A percentile compares a stretch with the other conserved stretches of the same genome.
These are phyloP conservation scores for Brachionus manjavacas DNA, from an alignment of 1,140 invertebrate species.

Conservation along the genomic window DNA sequence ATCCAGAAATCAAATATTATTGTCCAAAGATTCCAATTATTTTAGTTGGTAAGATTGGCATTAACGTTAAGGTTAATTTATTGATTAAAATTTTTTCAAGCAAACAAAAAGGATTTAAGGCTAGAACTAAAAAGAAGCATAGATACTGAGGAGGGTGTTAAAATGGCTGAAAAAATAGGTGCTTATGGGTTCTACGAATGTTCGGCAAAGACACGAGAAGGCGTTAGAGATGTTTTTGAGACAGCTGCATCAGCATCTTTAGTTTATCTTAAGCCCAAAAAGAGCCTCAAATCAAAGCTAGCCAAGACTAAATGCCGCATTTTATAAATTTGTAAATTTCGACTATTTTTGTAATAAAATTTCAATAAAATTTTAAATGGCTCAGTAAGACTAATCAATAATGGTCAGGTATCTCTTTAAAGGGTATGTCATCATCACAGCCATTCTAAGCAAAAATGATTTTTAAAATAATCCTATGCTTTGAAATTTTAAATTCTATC, in stretches of 20 bases:
- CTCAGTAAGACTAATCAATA: slow-evolving; percentile 21
- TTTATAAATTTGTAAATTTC: neutral
- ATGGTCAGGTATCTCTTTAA: neutral
- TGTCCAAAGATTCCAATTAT: slow-evolving; percentile 47
- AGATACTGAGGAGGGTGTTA: slow-evolving; percentile 8
- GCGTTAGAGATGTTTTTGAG: slow-evolving; percentile 30
- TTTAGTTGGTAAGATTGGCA: slow-evolving; percentile 50
- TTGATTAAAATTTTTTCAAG: neutral
- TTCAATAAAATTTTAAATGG: neutral
- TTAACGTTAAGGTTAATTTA: no score
- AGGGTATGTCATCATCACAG: slow-evolving; percentile 1
- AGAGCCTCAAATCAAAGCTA: neutral
- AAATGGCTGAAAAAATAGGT: neutral
- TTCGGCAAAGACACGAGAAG: neutral
- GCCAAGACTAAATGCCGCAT: neutral
- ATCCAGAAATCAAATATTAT: slow-evolving; percentile 46
- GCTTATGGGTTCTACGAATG: slow-evolving; percentile 33
- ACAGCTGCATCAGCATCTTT: neutral
- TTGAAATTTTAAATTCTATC: no score
- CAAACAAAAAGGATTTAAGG: neutral
- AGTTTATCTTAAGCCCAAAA: neutral
- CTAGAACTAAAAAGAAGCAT: neutral
- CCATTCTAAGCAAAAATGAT: neutral
- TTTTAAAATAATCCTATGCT: neutral
- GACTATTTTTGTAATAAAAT: neutral